phyloP scores from a whole-genome alignment of 2,113 vertebrate species.

The Uria aalge region DNA sequence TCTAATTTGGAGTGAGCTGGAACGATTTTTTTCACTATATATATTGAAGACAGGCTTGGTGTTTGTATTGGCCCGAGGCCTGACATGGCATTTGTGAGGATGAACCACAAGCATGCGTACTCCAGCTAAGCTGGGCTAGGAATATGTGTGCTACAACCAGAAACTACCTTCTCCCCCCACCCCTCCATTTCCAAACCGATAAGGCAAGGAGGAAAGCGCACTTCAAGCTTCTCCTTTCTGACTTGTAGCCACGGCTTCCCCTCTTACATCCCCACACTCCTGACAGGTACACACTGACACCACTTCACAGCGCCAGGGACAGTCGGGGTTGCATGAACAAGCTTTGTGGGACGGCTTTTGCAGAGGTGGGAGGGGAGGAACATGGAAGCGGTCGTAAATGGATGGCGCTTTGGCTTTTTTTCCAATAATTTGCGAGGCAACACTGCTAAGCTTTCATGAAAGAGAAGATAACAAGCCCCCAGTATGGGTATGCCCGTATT shows the following conservation, averaged over 20 bases:
- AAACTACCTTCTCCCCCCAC: not conserved
- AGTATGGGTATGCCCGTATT: not conserved
- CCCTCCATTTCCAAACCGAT: not conserved
- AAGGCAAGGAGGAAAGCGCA: not conserved
- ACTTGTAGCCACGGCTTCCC: not conserved
- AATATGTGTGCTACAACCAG: not conserved
- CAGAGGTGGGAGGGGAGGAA: not conserved
- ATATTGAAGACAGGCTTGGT: not conserved
- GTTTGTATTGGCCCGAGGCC: slow-evolving; percentile 23
- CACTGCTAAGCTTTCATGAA: not conserved
- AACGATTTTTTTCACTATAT: not conserved
- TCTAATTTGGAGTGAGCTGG: not conserved
- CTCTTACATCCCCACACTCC: not conserved
- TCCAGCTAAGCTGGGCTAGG: not conserved
- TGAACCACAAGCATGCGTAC: slow-evolving; percentile 5
- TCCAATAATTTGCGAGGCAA: not conserved
- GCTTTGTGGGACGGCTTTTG: not conserved
- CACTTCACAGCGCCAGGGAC: accelerated
- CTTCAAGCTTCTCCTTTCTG: not conserved
- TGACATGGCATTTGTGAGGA: not conserved
- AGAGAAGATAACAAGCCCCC: not conserved
- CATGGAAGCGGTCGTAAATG: not conserved
- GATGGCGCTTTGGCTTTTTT: not conserved
- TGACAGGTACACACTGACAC: not conserved
- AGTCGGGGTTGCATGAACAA: accelerated